These are phyloP conservation scores for Scopus umbretta DNA, from an alignment of 2,113 vertebrate species.

Conservation along the genomic window DNA sequence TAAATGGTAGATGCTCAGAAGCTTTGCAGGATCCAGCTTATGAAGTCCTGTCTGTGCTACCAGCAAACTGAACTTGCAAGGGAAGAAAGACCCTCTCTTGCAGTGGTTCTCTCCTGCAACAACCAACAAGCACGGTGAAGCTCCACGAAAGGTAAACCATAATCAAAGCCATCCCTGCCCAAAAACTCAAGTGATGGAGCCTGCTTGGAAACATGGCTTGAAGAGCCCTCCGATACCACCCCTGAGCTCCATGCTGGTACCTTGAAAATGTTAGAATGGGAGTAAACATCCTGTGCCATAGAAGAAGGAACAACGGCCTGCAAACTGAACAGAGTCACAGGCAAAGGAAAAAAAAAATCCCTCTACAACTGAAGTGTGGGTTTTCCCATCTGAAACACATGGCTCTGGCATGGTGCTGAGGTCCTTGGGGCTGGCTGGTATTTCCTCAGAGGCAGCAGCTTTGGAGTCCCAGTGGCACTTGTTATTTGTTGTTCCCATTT, in stretches of 20 bases:
- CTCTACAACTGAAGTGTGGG: not conserved
- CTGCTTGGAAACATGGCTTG: not conserved
- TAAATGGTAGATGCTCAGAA: not conserved
- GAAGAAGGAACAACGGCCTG: not conserved
- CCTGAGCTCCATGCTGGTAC: not conserved
- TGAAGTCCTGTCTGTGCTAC: not conserved
- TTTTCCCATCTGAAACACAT: not conserved
- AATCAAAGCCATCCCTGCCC: not conserved
- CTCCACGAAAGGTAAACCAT: not conserved
- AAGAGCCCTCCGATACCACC: not conserved
- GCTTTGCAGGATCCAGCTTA: not conserved
- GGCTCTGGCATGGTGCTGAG: not conserved
- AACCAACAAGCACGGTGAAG: not conserved
- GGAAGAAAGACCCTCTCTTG: not conserved
- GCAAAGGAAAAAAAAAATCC: not conserved
- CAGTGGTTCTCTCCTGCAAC: not conserved
- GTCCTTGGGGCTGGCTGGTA: not conserved
- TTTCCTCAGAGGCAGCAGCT: not conserved
- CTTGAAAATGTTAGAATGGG: not conserved
- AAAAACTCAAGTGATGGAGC: not conserved
- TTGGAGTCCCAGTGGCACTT: not conserved
- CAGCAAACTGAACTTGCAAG: not conserved
- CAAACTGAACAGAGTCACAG: not conserved
- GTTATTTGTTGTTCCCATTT: constrained; percentile 20
- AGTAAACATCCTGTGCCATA: fast-evolving